Evolutionary conservation across 92 coral and sea anemone genomes (phyloP), one percentile per base, ranked within the genome.

Genomic region (Actinernus sp.): DNA sequence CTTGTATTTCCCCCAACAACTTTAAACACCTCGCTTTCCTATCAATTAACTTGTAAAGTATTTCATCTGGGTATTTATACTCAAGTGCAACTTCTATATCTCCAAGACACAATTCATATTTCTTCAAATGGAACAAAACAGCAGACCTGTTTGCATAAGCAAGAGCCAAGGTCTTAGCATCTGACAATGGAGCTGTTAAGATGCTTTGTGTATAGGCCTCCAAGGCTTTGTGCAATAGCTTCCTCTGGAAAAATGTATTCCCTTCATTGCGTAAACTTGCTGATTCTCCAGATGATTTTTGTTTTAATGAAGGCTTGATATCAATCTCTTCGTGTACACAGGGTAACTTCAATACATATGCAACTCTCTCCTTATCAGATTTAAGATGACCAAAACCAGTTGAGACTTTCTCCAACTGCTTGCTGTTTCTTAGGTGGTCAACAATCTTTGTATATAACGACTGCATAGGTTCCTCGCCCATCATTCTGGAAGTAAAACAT

Each of bases 71-170:
- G 43, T 93, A 93, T 28, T 62, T 77, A 49, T 48, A 28, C 24
- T 53, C 59, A 38, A 90, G 76, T 8, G 97, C 88, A 32, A 65
- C 54, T 30, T 84, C 82, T 53, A 95, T 91, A 52, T 85, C 95
- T 24, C 66, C 65, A 44, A 91, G 58, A 53, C 97, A 93, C 2
- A 67, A 69, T 11, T 3, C 57, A 54, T 83, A 76, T 31, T 90
- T 61, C 31, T 70, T 57, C 41, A 90, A 55, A 37, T 90, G 79
- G 23, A 74, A 86, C 51, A 86, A 59, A 4, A 84, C 93, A n/a
- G 98, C 98, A 32, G 98, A 93, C 41, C 93, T 86, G 50, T 93
- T 93, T 16, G 98, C 98, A 79, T 73, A 68, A 22, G 97, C 98
- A 59, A 90, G 85, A 7, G 98, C 58, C 4, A 82, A 55, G 38